phyloP scores from a whole-genome alignment of 2,888 invertebrate species.

The Xestoiulus laeticollis region DNA sequence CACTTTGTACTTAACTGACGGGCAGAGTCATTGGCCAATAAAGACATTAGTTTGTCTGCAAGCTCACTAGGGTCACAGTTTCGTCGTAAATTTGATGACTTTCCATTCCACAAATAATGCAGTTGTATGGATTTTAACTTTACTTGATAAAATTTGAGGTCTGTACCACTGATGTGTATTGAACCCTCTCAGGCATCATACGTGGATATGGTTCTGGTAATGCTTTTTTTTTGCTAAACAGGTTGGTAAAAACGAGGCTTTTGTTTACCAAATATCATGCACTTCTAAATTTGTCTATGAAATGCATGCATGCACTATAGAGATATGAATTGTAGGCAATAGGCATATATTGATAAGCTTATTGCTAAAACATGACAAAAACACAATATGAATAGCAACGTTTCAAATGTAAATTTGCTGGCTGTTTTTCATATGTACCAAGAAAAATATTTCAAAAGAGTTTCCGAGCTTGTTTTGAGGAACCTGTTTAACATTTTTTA shows the following conservation, averaged over 20 bases:
- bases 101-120: not conserved
- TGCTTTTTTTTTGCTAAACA: not conserved
- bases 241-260: not conserved
- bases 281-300: too few relatives aligned
- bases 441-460: not conserved
- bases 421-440: too few relatives aligned
- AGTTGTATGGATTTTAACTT: not conserved
- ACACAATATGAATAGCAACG: not conserved
- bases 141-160: not conserved
- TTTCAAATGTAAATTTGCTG: not conserved
- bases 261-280: too few relatives aligned
- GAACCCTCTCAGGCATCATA: not conserved
- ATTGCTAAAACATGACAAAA: too few relatives aligned
- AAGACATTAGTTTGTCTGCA: not conserved
- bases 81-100: not conserved
- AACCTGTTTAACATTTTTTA: not conserved
- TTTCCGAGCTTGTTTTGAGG: too few relatives aligned
- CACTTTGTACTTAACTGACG: not conserved
- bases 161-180: not conserved
- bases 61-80: not conserved
- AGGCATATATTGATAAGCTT: too few relatives aligned
- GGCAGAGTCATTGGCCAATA: not conserved
- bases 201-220: not conserved
- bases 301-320: too few relatives aligned
- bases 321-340: too few relatives aligned